Conservation (phyloP, 1,140 invertebrate genomes). For the Liolophura sinensis region DNA sequence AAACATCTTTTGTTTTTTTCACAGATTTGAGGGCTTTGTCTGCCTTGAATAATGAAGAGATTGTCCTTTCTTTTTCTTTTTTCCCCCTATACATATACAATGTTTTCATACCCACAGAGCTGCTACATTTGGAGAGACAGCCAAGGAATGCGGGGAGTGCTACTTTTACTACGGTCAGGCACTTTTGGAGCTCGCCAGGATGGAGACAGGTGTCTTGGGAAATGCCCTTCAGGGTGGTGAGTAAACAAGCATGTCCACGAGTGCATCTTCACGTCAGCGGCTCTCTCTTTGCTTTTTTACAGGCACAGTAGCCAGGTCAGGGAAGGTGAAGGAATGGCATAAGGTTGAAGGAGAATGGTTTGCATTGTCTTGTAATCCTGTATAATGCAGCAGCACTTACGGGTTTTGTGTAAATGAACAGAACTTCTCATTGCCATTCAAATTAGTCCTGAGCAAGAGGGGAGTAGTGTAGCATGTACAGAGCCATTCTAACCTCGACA, state of each 20-base stretch:
- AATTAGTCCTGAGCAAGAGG: too few relatives aligned
- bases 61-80: not conserved
- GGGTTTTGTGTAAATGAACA: too few relatives aligned
- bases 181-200: conserved; percentile 77
- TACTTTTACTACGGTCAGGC: conserved; percentile 81
- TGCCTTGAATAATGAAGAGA: not conserved
- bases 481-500: too few relatives aligned
- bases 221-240: conserved; percentile 69
- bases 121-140: conserved; percentile 72
- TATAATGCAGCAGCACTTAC: too few relatives aligned
- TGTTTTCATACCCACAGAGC: conserved; percentile 26
- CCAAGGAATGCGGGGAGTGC: conserved; percentile 78
- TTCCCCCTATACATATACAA: too few relatives aligned
- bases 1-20: too few relatives aligned
- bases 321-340: not conserved
- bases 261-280: not conserved
- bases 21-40: too few relatives aligned
- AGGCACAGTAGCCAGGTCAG: not conserved
- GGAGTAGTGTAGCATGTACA: too few relatives aligned
- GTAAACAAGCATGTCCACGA: not conserved
- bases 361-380: too few relatives aligned
- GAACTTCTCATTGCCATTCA: too few relatives aligned
- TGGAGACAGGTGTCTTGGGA: conserved; percentile 79
- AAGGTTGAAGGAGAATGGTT: too few relatives aligned
- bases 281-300: not conserved